A percentile compares a stretch with the other conserved stretches of the same genome.
Evolutionary conservation across 2,113 vertebrate species (phyloP).

Genomic region (Lampris incognitus): DNA sequence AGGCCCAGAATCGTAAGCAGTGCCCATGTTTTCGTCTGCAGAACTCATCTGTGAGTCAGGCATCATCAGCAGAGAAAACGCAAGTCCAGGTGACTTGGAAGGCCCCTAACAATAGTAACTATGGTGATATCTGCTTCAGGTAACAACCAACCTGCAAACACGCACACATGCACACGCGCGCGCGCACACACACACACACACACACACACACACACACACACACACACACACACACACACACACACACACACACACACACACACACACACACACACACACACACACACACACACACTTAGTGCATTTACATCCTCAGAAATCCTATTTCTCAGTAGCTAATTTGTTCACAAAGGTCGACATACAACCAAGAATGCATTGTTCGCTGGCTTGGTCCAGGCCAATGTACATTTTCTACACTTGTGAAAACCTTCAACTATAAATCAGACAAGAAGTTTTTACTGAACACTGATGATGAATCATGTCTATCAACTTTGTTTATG

Average conservation of each 20-base stretch:
- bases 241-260: too few relatives aligned
- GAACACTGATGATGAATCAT: too few relatives aligned
- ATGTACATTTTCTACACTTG: too few relatives aligned
- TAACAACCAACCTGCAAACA: background rate
- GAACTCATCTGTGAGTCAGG: slow-evolving; percentile 71
- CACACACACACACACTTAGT: background rate
- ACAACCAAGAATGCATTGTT: too few relatives aligned
- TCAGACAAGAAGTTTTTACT: too few relatives aligned
- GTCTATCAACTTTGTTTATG: too few relatives aligned
- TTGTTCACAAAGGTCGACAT: too few relatives aligned
- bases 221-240: background rate
- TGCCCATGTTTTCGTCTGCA: slow-evolving; percentile 21
- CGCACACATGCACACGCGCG: background rate
- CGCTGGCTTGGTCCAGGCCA: too few relatives aligned
- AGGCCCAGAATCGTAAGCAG: background rate
- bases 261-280: slow-evolving; percentile 2
- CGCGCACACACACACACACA: background rate
- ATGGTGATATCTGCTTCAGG: slow-evolving; percentile 57
- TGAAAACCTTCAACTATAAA: too few relatives aligned
- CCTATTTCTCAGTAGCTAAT: too few relatives aligned
- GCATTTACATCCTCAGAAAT: too few relatives aligned
- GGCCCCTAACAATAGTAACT: slow-evolving; percentile 34
- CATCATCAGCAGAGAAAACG: slow-evolving; percentile 34
- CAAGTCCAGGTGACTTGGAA: slow-evolving; percentile 60
- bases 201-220: background rate